Evolutionary conservation across 2,797 vertebrate genomes (phyloP).

Genomic region (Halcyon badia): DNA sequence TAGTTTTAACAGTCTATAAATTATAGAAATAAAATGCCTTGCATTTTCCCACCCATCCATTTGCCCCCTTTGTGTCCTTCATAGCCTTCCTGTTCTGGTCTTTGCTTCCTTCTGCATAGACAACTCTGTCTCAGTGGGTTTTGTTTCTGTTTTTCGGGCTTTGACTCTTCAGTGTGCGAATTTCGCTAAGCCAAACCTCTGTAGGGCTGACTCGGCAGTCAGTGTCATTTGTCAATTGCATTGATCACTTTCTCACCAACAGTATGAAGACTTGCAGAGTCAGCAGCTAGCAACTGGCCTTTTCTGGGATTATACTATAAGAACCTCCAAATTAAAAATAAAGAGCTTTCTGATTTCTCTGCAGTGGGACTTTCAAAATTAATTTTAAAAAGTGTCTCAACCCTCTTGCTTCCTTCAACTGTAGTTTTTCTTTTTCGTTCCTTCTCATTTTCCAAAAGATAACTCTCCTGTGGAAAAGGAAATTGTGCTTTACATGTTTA

Average conservation of each 20-base stretch:
- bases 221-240: conserved; percentile 71
- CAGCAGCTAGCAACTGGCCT: conserved; percentile 28
- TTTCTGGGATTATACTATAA: not conserved
- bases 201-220: conserved; percentile 62
- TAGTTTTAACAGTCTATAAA: conserved; percentile 37
- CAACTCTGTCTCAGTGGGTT: not conserved
- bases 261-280: conserved; percentile 14
- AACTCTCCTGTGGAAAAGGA: conserved; percentile 26
- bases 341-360: conserved; percentile 23
- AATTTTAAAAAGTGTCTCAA: not conserved
- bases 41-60: not conserved
- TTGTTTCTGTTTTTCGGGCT: conserved; percentile 20
- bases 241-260: conserved; percentile 50
- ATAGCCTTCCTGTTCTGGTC: not conserved
- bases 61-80: conserved; percentile 9
- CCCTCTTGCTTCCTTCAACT: conserved; percentile 42
- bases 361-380: conserved; percentile 47
- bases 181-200: conserved; percentile 25
- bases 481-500: conserved; percentile 65
- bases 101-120: conserved; percentile 10
- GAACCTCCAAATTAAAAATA: conserved; percentile 61
- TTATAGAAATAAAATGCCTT: not conserved
- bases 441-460: conserved; percentile 38
- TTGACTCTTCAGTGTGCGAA: conserved; percentile 29
- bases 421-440: conserved; percentile 57